phyloP scores from a whole-genome alignment of 2,888 invertebrate species.

The Protula sp. region DNA sequence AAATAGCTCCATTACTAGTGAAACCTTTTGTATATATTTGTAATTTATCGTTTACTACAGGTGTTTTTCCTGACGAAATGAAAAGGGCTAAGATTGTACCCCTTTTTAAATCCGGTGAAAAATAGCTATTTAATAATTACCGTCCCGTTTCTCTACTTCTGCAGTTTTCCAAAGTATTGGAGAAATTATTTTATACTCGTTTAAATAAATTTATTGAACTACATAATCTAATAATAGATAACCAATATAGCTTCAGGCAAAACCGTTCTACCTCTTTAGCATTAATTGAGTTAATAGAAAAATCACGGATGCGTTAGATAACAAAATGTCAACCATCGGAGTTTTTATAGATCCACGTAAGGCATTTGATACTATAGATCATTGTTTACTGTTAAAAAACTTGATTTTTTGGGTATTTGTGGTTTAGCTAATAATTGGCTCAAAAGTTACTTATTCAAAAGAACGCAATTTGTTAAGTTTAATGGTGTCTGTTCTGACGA shows the following conservation, averaged over 20 bases:
- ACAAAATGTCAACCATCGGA: neutral
- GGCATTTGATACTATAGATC: neutral
- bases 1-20: neutral
- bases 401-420: too few species aligned
- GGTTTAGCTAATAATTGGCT: neutral
- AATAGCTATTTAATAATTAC: neutral
- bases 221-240: neutral
- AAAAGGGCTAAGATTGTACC: neutral
- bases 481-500: neutral
- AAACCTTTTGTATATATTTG: neutral
- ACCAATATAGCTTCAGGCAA: neutral
- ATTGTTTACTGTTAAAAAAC: neutral
- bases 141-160: neutral
- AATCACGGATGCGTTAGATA: neutral
- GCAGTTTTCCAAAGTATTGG: neutral
- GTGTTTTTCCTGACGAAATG: neutral
- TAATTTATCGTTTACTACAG: neutral
- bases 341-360: conserved; percentile 1
- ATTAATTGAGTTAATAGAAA: neutral
- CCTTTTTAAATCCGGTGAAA: neutral
- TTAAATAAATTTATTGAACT: neutral
- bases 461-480: neutral
- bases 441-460: neutral
- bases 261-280: neutral
- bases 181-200: neutral